Evolutionary conservation across 1,140 invertebrate genomes (phyloP).

Genomic region (Polyergus mexicanus): DNA sequence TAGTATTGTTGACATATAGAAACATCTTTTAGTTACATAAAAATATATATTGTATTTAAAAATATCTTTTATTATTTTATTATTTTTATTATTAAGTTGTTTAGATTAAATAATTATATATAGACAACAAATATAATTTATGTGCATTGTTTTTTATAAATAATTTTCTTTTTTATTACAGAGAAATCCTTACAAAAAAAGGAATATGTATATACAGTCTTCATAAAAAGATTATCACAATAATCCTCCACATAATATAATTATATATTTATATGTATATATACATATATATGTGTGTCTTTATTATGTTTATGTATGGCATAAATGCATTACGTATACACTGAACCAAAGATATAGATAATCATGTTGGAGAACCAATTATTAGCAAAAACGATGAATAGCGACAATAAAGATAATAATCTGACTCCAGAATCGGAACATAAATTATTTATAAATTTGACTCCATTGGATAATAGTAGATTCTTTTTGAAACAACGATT

Average conservation of each 20-base stretch:
- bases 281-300: not conserved
- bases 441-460: constrained; percentile 71
- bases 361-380: constrained; percentile 62
- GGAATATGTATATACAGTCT: not conserved
- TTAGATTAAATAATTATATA: not conserved
- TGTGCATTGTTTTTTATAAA: not conserved
- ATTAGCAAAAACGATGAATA: constrained; percentile 48
- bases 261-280: not conserved
- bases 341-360: constrained; percentile 31
- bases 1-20: not conserved
- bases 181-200: constrained; percentile 6
- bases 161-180: constrained; percentile 5
- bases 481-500: constrained; percentile 70
- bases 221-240: not conserved
- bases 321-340: constrained; percentile 24
- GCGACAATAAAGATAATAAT: constrained; percentile 66
- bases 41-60: not conserved
- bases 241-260: constrained; percentile 4
- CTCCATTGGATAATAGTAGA: constrained; percentile 66
- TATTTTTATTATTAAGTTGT: not conserved
- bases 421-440: constrained; percentile 63
- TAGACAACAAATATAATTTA: not conserved
- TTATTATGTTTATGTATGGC: constrained; percentile 14
- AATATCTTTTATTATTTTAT: not conserved
- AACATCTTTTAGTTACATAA: not conserved